Evolutionary conservation across 2,797 vertebrate genomes (phyloP), one percentile per base, ranked within the genome.

Genomic region (Sebastes jordani): DNA sequence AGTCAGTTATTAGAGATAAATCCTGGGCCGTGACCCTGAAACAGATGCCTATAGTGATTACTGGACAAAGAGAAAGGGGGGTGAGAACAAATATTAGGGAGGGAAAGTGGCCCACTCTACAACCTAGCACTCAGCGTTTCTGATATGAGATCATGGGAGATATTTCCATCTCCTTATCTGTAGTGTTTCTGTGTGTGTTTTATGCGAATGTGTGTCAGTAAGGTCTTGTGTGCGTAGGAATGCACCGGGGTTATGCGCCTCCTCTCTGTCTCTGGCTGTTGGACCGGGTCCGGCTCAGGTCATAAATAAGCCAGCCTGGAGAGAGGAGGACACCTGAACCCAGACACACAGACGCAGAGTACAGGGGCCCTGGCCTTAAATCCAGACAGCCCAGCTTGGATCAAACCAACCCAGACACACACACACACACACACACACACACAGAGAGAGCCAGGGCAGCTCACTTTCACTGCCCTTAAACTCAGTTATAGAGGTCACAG

Each of bases 301-400:
- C 93, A 83, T 94, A 94, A 95, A 95, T 94, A 93, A 94, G 62
- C 27, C 66, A n/a, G 59, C 60, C 52, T 85, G 82, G 83, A 84
- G 74, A 27, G 83, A 91, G 84, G 87, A 93, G 88, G 93, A 94
- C 80, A 67, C 71, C 71, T n/a, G 38, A 83, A 81, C 89, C 82
- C 86, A 90, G 91, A 90, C 89, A 78, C 62, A 23, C 84, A 89
- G 86, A 89, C 80, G 25, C 76, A 89, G 34, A 29, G 71, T 34
- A 58, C 59, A 59, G 82, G 66, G 89, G 82, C 68, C 82, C 81
- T 62, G 81, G 89, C 68, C 77, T 81, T 74, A 72, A 86, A 86
- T 86, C 86, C 90, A 92, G 84, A 86, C 81, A 67, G 78, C 52
- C 68, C 49, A 56, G 80, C 76, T 71, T 73, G 80, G 77, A 85